Base-by-base conservation (phyloP, 2,113 vertebrate species). In the Bolborhynchus lineola region DNA sequence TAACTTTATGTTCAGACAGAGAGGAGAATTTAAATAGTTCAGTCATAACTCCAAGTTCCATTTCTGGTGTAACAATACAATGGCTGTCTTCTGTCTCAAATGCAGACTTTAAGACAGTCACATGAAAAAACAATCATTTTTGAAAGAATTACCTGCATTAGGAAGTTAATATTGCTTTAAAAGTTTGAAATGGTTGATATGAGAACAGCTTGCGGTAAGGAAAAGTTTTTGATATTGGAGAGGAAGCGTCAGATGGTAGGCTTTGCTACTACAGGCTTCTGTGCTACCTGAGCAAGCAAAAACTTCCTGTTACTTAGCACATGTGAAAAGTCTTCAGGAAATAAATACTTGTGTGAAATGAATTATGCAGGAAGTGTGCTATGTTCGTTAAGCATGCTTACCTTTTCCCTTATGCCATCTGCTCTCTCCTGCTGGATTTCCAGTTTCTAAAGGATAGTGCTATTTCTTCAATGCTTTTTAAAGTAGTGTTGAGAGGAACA, bases 121-220 rank as follows among this genome's bases (percentile, higher is more conserved):
- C 33, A 18, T 1, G 4, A 47, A 46, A 50, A 67, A 24, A 0
- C 1, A 14, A 2, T 62, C 0, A 6, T n/a, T 83, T 93, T 72
- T 68, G 7, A 17, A 62, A 63, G 3, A n/a, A 37, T 19, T 50
- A 5, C 7, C 3, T 53, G 5, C 46, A 9, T 52, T 79, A 42
- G 8, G 35, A 68, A 59, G n/a, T 39, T 79, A 47, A 8, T 59
- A 19, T 52, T 79, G 11, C n/a, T 90, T 31, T 6, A 69, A 28
- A 44, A 72, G 39, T 52, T 87, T 50, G 35, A 28, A 55, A n/a
- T 23, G 4, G 9, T 35, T 70, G 37, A 7, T 78, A 15, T 6
- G 70, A 35, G 57, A 69, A 24, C 26, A 88, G 44, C 11, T 49
- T 47, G n/a, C 35, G 31, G 6, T n/a, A 55, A 41, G 65, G 39